Percentiles rank a stretch among this genome's conserved stretches.
Evolutionary conservation across 2,113 vertebrate genomes (phyloP).

Genomic region (Mormyrus lacerda): DNA sequence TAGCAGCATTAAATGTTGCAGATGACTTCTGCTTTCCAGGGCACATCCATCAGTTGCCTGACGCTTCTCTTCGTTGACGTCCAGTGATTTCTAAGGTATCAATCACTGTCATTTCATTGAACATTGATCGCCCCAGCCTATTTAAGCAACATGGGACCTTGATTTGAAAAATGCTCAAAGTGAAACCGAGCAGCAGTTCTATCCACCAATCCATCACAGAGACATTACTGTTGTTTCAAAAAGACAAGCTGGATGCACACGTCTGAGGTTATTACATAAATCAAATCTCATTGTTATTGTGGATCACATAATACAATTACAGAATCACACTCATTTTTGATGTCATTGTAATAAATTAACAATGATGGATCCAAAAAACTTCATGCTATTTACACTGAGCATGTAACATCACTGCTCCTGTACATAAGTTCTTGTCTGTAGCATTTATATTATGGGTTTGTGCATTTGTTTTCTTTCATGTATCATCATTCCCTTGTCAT

Average conservation of each 20-base stretch:
- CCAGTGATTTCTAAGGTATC: slow-evolving; percentile 35
- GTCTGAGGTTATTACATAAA: neutral
- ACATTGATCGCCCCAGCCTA: slow-evolving; percentile 35
- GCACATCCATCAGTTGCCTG: slow-evolving; percentile 5
- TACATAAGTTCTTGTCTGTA: neutral
- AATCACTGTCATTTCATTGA: slow-evolving; percentile 36
- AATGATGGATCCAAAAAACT: neutral
- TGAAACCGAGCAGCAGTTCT: neutral
- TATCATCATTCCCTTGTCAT: neutral
- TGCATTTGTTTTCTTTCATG: neutral
- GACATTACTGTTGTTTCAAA: neutral
- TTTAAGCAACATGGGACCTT: slow-evolving; percentile 26
- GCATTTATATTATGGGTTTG: neutral
- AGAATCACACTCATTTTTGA: neutral
- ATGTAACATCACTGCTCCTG: neutral
- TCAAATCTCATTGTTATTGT: neutral
- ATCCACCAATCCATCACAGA: neutral
- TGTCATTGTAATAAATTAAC: neutral
- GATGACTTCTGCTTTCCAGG: neutral
- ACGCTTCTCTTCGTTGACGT: slow-evolving; percentile 26
- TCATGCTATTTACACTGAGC: neutral
- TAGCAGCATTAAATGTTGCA: neutral
- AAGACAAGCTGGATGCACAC: neutral
- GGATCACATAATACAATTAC: neutral
- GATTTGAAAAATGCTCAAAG: slow-evolving; percentile 7